Base-by-base conservation (phyloP, 2,888 invertebrate species). In the Leptogaster cylindrica region DNA sequence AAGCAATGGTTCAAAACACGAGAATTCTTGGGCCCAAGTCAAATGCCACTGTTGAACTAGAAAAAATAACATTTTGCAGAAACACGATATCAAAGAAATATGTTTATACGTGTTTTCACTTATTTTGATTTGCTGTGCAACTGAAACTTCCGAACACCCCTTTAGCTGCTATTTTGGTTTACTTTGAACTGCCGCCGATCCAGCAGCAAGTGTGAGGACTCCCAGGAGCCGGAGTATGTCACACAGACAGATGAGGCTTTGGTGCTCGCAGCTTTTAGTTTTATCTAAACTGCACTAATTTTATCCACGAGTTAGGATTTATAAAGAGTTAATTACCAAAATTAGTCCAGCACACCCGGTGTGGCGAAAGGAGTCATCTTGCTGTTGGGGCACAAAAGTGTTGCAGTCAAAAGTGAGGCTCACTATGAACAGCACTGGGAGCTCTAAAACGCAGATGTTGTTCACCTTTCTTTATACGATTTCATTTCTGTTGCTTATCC, bases 301-400 rank as follows among this genome's bases (percentile, higher is more conserved):
- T 46, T 46, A 46, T 46, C 46, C 46, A 25, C 46, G 46, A 46
- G 23, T 46, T 46, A 46, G 46, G 25, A 46, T 46, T 46, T 46
- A 46, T 46, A 46, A 46, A 46, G 46, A 46, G 46, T 46, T 46
- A 46, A 46, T 46, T 46, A 46, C 46, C 46, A 46, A 46, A 46
- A 46, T 46, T 46, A 46, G 46, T 46, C 46, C 46, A 25, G 46
- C 46, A 25, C 46, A 25, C 46, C 20, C 20, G 20, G 20, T 20
- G 46, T 46, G 46, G 46, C 46, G 20, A 25, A n/a, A n/a, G n/a
- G 23, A 44, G 44, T 44, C 5, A 16, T 16, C n/a, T 8, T 12
- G 23, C 25, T 8, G 46, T 10, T 25, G 46, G n/a, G n/a, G 46
- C 46, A 44, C 46, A n/a, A n/a, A n/a, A n/a, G 23, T 16, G 10